phyloP scores from a whole-genome alignment of 2,888 invertebrate species.

The Apamea epomidion region DNA sequence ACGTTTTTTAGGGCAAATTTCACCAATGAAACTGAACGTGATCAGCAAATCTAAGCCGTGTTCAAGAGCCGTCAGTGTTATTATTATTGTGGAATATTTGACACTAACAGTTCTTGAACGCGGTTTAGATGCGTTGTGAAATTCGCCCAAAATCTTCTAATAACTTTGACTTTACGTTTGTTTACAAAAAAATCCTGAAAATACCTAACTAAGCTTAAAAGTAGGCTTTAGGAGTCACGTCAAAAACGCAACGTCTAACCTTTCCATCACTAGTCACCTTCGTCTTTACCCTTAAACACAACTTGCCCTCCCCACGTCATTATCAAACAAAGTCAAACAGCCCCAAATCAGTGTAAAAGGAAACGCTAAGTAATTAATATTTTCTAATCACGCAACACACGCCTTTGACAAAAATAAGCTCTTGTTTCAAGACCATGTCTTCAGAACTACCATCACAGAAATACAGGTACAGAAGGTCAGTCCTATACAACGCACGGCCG shows the following conservation, averaged over 20 bases:
- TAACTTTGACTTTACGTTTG: no score
- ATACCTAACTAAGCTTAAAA: no score
- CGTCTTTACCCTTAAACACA: background rate
- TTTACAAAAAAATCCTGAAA: no score
- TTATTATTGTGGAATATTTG: no score
- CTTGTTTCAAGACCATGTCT: constrained; percentile 7
- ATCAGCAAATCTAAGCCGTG: background rate
- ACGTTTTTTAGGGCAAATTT: no score
- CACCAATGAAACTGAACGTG: background rate
- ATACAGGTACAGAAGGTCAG: background rate
- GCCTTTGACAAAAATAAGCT: constrained; percentile 29
- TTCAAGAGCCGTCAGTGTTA: no score
- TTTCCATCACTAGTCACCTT: background rate
- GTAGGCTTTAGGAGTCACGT: background rate
- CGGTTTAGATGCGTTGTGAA: no score
- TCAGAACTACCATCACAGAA: background rate
- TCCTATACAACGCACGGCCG: no score
- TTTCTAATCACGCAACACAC: constrained; percentile 35
- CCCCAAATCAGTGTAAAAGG: constrained; percentile 23
- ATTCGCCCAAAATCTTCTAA: no score
- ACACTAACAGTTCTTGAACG: no score
- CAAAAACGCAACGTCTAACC: background rate
- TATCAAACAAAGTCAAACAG: constrained; percentile 11
- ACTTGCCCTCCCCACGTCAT: background rate
- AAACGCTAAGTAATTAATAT: constrained; percentile 33